Evolutionary conservation across 2,113 vertebrate species (phyloP).

Genomic region (Solea senegalensis): DNA sequence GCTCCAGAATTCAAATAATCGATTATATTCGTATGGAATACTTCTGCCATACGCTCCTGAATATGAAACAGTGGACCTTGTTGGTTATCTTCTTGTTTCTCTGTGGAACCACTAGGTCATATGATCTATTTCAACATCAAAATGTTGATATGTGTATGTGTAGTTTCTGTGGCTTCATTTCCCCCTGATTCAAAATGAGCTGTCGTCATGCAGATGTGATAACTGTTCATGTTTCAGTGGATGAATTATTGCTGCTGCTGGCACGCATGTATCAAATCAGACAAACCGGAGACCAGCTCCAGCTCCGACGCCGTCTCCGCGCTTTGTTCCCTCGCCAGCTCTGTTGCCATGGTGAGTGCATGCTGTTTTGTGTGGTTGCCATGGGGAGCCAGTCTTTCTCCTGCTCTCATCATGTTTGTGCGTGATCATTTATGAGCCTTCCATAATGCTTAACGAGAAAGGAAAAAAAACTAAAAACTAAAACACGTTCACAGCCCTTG

Average conservation of each 20-base stretch:
- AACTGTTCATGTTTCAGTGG: constrained; percentile 3
- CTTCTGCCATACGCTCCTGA: no score
- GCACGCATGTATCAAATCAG: constrained; percentile 50
- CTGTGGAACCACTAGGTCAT: no score
- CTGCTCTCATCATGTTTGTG: constrained; percentile 68
- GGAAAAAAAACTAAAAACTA: constrained; percentile 1
- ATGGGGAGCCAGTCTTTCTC: constrained; percentile 65
- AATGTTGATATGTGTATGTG: neutral
- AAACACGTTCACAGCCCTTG: constrained; percentile 13
- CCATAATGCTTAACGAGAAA: constrained; percentile 30
- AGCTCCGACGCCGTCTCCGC: constrained; percentile 33
- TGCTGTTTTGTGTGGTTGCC: constrained; percentile 77
- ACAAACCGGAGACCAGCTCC: constrained; percentile 56
- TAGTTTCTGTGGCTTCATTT: no score
- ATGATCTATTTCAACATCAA: neutral
- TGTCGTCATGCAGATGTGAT: neutral
- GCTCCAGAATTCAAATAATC: no score
- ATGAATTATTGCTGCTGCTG: constrained; percentile 24
- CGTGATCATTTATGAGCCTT: constrained; percentile 69
- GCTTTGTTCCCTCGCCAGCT: constrained; percentile 56
- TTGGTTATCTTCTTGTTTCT: no score
- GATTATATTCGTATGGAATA: no score
- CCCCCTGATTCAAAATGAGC: no score
- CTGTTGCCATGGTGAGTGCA: constrained; percentile 79
- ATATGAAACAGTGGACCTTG: no score